Base-by-base conservation (phyloP, 2,113 vertebrate species). In the Crocuta crocuta region DNA sequence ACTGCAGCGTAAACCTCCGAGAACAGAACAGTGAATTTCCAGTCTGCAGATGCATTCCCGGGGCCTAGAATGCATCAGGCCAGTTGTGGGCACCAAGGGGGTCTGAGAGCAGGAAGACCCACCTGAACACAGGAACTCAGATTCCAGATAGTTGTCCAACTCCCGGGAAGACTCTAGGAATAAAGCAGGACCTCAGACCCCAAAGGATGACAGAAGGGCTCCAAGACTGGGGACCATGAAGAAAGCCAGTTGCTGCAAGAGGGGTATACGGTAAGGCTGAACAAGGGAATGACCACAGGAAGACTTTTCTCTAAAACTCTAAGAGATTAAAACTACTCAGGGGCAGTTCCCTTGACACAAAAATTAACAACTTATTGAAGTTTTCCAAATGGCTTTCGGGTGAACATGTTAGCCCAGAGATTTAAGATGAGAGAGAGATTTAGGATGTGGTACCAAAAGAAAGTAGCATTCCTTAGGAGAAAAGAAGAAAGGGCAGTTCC, bases 321-420 rank as follows among this genome's bases (percentile, higher is more conserved):
- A 24, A 16, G 24, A 55, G 48, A 21, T 53, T 63, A 66, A 73
- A 50, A 71, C 58, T 31, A 85, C 50, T 91, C 15, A 71, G 4
- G 55, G n/a, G 48, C 74, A 19, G 21, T 23, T 70, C 48, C 91
- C 21, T 65, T 84, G 43, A 86, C 65, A 68, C 2, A 23, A 68
- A 91, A 93, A 48, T 39, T 33, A 76, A 10, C 33, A 19, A 28
- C 8, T 86, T 55, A 78, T 21, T 39, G 31, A 81, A 71, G 76
- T 61, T 83, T 90, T 43, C 53, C 76, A 94, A 87, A 43, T 45
- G n/a, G 24, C 35, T 11, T 96, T 63, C 58, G 35, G 53, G 53
- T 35, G 71, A 53, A 71, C 53, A 70, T 28, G 55, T 85, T 50
- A 82, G 24, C 78, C 35, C 13, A 66, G 93, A 43, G 39, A 70